Evolutionary conservation across 92 coral and sea anemone genomes (phyloP).

Genomic region (Actinernus sp.): DNA sequence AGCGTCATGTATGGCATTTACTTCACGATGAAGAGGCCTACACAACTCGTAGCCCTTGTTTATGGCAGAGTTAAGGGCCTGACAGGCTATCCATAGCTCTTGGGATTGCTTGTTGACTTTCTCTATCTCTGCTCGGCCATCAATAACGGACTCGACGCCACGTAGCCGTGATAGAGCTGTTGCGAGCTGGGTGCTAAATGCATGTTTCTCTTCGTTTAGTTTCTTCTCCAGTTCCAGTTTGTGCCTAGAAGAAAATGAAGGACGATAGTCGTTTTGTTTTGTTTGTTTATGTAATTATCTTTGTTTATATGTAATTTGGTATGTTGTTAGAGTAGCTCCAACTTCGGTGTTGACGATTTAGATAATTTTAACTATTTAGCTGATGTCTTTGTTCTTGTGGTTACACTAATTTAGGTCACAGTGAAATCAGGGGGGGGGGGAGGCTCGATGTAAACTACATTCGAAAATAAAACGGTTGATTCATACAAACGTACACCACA

Average conservation of each 20-base stretch:
- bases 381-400: too few relatives aligned
- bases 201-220: slow-evolving; percentile 60
- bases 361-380: too few relatives aligned
- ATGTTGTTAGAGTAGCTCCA: too few relatives aligned
- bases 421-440: too few relatives aligned
- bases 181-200: slow-evolving; percentile 70
- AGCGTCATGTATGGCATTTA: slow-evolving; percentile 74
- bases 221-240: slow-evolving; percentile 53
- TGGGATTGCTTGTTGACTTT: slow-evolving; percentile 81
- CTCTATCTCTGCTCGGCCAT: slow-evolving; percentile 85
- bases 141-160: slow-evolving; percentile 82
- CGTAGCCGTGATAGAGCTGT: slow-evolving; percentile 81
- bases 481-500: too few relatives aligned
- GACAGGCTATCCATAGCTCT: slow-evolving; percentile 93
- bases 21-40: slow-evolving; percentile 67
- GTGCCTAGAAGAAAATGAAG: slow-evolving; percentile 53
- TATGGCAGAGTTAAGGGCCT: slow-evolving; percentile 85
- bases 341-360: too few relatives aligned
- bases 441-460: too few relatives aligned
- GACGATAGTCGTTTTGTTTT: too few relatives aligned
- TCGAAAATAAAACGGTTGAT: too few relatives aligned
- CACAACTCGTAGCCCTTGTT: slow-evolving; percentile 52
- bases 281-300: too few relatives aligned
- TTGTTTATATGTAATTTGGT: too few relatives aligned
- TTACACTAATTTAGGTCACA: too few relatives aligned